Conservation (phyloP, 2,113 vertebrate genomes). For the Hylia prasina region DNA sequence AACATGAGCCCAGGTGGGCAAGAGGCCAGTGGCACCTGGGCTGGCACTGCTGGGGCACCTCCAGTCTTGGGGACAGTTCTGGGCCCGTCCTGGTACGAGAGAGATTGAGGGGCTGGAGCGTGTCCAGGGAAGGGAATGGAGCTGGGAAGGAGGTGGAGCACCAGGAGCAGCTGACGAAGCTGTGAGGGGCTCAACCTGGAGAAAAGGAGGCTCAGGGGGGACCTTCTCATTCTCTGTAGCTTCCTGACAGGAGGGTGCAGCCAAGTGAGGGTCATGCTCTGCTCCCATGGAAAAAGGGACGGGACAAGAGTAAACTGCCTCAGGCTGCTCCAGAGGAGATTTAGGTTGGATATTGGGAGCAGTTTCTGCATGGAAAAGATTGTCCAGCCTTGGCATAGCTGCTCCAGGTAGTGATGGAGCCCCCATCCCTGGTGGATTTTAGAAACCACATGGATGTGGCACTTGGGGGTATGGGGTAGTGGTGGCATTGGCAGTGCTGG, state of each 20-base stretch:
- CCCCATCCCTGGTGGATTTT: background rate
- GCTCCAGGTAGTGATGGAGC: background rate
- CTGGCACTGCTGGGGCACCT: background rate
- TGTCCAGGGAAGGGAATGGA: background rate
- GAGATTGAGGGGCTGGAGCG: rapidly evolving
- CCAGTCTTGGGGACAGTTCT: background rate
- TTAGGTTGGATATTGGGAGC: background rate
- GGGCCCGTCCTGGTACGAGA: background rate
- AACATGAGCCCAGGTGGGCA: background rate
- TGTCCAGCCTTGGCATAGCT: background rate
- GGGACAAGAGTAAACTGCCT: too few species aligned
- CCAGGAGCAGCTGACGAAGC: rapidly evolving
- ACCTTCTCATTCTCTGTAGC: rapidly evolving
- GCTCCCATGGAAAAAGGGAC: background rate
- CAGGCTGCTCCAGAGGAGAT: background rate
- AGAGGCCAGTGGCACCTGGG: background rate
- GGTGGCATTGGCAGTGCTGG: background rate
- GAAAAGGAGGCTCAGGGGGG: background rate
- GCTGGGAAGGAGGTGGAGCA: background rate
- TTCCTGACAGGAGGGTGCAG: background rate
- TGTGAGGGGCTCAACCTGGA: background rate
- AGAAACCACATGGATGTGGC: background rate
- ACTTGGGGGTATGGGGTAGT: background rate
- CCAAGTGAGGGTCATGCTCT: background rate
- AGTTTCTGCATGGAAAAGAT: background rate